Evolutionary conservation across 2,888 invertebrate genomes (phyloP).

Genomic region (Syrista parreyssii): DNA sequence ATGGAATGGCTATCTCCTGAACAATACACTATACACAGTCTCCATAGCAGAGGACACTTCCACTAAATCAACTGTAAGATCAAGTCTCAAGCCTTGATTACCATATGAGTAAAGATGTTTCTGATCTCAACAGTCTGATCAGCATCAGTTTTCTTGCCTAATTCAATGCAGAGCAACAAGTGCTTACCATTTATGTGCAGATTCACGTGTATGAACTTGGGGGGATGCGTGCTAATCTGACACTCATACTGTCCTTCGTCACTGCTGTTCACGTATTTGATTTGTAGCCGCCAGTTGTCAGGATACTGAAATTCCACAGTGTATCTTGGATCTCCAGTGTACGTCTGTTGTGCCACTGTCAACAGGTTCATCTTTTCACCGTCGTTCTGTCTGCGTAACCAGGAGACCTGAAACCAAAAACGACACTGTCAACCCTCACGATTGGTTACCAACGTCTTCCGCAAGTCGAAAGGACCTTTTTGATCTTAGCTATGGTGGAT

Average conservation of each 20-base stretch:
- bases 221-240: conserved; percentile 70
- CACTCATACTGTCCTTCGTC: conserved; percentile 70
- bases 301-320: conserved; percentile 68
- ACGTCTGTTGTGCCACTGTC: conserved; percentile 76
- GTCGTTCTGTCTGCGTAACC: conserved; percentile 74
- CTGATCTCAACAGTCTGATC: background rate
- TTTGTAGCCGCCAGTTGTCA: conserved; percentile 70
- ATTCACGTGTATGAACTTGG: conserved; percentile 67
- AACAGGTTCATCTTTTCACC: conserved; percentile 75
- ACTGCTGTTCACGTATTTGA: conserved; percentile 66
- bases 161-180: background rate
- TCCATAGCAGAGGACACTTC: background rate
- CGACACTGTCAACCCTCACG: background rate
- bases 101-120: background rate
- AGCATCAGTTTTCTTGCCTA: background rate
- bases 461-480: background rate
- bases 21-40: too few species aligned
- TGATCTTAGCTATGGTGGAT: background rate
- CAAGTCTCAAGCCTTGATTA: background rate
- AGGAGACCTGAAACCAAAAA: conserved; percentile 71
- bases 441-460: background rate
- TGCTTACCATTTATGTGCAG: conserved; percentile 66
- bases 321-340: conserved; percentile 73
- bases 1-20: background rate
- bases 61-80: background rate